Evolutionary conservation across 2,797 vertebrate species (phyloP), one percentile per base, ranked within the genome.

Genomic region (Lepilemur ruficaudatus): DNA sequence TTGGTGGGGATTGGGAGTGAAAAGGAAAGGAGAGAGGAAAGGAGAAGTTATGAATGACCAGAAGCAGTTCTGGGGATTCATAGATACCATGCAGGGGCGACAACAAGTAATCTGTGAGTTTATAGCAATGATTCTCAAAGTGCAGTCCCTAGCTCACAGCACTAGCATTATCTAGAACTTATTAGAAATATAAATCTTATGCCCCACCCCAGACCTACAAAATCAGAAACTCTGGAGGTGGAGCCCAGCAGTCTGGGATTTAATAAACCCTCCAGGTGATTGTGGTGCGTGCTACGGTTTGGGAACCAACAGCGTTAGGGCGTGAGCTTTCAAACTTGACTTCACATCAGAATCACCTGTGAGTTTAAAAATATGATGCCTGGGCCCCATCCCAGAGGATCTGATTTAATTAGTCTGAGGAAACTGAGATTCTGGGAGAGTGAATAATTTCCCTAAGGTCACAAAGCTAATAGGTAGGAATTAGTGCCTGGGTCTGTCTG

Each of bases 321-420:
- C 4, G 32, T 72, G 57, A 17, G 30, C 9, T 91, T 96, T 91
- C 70, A 80, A 80, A 72, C 46, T 80, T 80, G 57, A 57, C 70
- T 90, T 84, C 14, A 41, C 15, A 13, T 79, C 59, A 79, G 72
- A 48, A 50, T 67, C 22, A 83, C 25, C 9, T 57, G 55, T 30
- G n/a, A 85, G 43, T 95, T 85, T 78, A 73, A 89, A 94, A 93
- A 55, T 57, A 75, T n/a, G 73, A 48, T 82, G 32, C 41, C 25
- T 15, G 12, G 9, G 25, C 69, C 32, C n/a, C 55, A 84, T 32
- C 25, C 57, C 38, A 50, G 67, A 70, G 83, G 67, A 78, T 85
- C 11, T 35, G 7, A 75, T 75, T 69, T 79, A 48, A 41, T 48
- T 94, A 65, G 15, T 59, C 4, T 38, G n/a, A 65, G 30, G 67